A percentile compares a stretch with the other conserved stretches of the same genome.
phyloP scores from a whole-genome alignment of 2,797 vertebrate species.

The Sebastes minor region DNA sequence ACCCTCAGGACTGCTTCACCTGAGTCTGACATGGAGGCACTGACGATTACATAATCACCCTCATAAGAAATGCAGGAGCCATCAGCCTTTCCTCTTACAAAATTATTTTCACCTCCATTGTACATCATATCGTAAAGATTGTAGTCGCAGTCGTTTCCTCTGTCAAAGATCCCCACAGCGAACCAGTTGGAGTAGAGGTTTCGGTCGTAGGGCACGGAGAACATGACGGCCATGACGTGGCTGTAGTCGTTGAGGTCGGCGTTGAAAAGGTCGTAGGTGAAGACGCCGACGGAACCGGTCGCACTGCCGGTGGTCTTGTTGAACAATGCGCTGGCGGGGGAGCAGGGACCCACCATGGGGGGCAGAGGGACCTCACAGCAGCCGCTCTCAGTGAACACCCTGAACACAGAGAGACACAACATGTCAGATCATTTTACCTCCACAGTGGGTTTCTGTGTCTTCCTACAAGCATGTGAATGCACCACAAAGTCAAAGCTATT shows the following conservation, averaged over 20 bases:
- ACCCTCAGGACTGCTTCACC: slow-evolving; percentile 58
- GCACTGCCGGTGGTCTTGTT: slow-evolving; percentile 55
- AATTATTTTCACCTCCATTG: slow-evolving; percentile 47
- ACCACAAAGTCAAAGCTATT: background rate
- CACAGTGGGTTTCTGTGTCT: background rate
- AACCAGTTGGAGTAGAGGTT: slow-evolving; percentile 71
- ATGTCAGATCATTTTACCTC: background rate
- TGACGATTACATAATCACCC: slow-evolving; percentile 44
- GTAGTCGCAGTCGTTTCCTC: slow-evolving; percentile 51
- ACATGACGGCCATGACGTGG: slow-evolving; percentile 69
- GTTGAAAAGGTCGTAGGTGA: slow-evolving; percentile 71
- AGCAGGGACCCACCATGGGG: slow-evolving; percentile 55
- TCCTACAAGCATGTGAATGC: background rate
- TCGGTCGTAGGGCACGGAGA: slow-evolving; percentile 70
- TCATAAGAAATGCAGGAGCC: slow-evolving; percentile 52
- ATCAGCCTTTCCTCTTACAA: slow-evolving; percentile 58
- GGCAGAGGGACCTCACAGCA: slow-evolving; percentile 62
- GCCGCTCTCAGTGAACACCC: slow-evolving; percentile 66
- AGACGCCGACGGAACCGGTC: slow-evolving; percentile 61
- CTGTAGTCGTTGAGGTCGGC: slow-evolving; percentile 44
- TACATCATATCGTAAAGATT: slow-evolving; percentile 67
- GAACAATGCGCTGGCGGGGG: slow-evolving; percentile 37
- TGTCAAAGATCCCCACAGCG: slow-evolving; percentile 66
- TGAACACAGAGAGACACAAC: slow-evolving; percentile 15
- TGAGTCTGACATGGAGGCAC: slow-evolving; percentile 67